A percentile compares a stretch with the other conserved stretches of the same genome.
phyloP scores from a whole-genome alignment of 1,140 invertebrate species.

The Anastrepha obliqua region DNA sequence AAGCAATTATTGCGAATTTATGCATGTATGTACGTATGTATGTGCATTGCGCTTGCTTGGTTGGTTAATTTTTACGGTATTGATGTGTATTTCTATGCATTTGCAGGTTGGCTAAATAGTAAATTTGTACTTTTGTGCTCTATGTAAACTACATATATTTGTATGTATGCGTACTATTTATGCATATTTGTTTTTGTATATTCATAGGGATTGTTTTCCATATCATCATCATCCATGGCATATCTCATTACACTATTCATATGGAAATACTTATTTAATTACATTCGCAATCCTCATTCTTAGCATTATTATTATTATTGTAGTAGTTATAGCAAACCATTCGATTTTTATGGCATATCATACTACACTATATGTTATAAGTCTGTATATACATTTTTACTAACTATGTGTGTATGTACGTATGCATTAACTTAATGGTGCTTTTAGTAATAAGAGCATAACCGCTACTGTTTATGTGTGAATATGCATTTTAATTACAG shows the following conservation, averaged over 20 bases:
- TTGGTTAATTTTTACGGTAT: neutral
- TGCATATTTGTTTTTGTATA: neutral
- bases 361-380: neutral
- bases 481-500: neutral
- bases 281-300: neutral
- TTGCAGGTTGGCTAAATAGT: neutral
- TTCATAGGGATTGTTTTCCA: neutral
- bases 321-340: neutral
- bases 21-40: too few relatives aligned
- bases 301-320: neutral
- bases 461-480: neutral
- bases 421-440: neutral
- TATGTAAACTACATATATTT: too few relatives aligned
- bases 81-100: neutral
- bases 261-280: neutral
- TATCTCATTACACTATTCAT: conserved; percentile 4
- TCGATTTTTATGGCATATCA: neutral
- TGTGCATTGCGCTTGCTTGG: neutral
- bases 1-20: too few relatives aligned
- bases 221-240: neutral
- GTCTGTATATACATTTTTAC: neutral
- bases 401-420: neutral
- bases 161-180: neutral
- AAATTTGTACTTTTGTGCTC: neutral
- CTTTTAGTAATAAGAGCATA: neutral